Evolutionary conservation across 2,888 invertebrate species (phyloP), one percentile per base, ranked within the genome.

Genomic region (Sesia bembeciformis): DNA sequence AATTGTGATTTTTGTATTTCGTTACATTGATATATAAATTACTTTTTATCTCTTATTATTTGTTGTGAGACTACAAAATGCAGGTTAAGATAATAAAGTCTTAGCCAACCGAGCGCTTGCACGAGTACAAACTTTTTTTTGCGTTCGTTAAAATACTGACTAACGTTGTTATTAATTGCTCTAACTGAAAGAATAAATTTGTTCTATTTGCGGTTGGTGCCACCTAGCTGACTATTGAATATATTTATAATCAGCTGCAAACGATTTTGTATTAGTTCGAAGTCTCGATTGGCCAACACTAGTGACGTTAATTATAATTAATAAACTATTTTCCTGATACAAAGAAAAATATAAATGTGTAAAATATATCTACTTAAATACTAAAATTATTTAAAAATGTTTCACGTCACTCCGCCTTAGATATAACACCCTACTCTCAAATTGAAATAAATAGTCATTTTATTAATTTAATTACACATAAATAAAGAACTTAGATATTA

Each of bases 31-130:
- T 69, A 72, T 72, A 52, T 50, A 70, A 73, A 68, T 75, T 67
- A 62, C 62, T 70, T 69, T 66, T 74, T 74, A 71, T 73, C 72
- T 68, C 81, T 84, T 88, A 82, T 75, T 89, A 90, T 90, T 90
- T 90, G 90, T 90, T 90, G 90, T 90, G 90, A 90, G 90, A 90
- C 79, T 81, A 82, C 76, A 79, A 75, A 75, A 68, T 71, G 49
- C 49, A 49, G 43, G 42, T 54, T 71, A 63, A 69, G 72, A 63
- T 60, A 66, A 73, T 74, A 78, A 78, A 73, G 74, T 73, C 23
- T 23, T 23, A 23, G 23, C 23, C 23, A 23, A 23, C 23, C 23
- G 23, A 23, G 23, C 23, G 23, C 23, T 23, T 23, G 23, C 23
- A 23, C 23, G 23, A 23, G 23, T 23, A 23, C 23, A 23, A 23